Evolutionary conservation across 2,113 vertebrate genomes (phyloP).

Genomic region (Crotalus helleri): DNA sequence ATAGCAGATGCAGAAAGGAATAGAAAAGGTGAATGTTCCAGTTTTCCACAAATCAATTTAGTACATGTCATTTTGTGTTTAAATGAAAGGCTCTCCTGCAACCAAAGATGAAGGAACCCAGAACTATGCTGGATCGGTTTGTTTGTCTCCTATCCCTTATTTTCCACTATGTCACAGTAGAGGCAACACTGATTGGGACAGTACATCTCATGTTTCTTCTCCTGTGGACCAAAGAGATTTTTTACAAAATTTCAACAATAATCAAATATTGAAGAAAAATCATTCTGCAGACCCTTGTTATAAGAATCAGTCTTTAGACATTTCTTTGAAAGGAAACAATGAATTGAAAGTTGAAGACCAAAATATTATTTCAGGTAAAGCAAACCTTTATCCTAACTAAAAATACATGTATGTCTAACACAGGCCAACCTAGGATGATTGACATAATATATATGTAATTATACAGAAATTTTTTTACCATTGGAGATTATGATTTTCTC

Average conservation of each 20-base stretch:
- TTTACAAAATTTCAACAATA: conserved; percentile 30
- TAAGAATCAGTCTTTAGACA: conserved; percentile 48
- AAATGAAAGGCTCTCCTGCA: conserved; percentile 40
- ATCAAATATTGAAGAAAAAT: conserved; percentile 43
- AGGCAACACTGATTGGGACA: background rate
- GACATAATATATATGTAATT: background rate
- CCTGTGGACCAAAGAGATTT: background rate
- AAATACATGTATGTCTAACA: background rate
- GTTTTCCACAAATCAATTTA: background rate
- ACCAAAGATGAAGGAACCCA: conserved; percentile 48
- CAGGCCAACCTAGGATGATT: background rate
- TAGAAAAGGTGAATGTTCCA: background rate
- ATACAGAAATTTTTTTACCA: background rate
- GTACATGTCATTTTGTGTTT: conserved; percentile 13
- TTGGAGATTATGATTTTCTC: too few relatives aligned
- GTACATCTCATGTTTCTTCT: background rate
- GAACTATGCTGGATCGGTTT: conserved; percentile 22
- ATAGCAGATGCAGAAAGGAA: background rate
- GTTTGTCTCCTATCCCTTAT: background rate
- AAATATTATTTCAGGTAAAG: conserved; percentile 23
- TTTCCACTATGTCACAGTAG: conserved; percentile 26
- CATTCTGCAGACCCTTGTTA: conserved; percentile 34
- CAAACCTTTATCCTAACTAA: background rate
- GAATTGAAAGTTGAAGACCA: conserved; percentile 43
- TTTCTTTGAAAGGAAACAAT: conserved; percentile 46